Conservation (phyloP, 2,113 vertebrate species). For the Dicrurus megarhynchus region DNA sequence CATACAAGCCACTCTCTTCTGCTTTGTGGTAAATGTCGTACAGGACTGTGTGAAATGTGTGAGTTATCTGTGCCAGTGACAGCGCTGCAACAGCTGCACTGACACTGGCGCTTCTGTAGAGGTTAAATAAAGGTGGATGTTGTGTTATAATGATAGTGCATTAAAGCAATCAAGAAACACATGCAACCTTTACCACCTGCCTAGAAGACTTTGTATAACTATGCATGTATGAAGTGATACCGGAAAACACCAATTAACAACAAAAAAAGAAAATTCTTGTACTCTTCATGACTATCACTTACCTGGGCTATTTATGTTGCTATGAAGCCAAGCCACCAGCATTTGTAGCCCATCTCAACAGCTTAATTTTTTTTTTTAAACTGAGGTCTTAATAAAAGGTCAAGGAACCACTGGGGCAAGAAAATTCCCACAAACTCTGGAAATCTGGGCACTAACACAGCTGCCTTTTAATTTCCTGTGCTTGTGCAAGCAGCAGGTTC, state of each 20-base stretch:
- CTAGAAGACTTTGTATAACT: constrained; percentile 41
- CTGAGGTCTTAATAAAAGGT: constrained; percentile 23
- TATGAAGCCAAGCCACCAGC: neutral
- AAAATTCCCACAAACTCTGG: neutral
- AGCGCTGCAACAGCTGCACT: neutral
- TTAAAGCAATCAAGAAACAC: neutral
- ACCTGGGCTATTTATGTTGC: neutral
- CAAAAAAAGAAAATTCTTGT: neutral
- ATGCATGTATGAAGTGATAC: constrained; percentile 62
- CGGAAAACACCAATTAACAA: constrained; percentile 6
- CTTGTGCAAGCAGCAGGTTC: neutral
- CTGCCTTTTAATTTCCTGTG: neutral
- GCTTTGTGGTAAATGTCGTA: neutral
- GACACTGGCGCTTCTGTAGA: neutral
- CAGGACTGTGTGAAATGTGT: neutral
- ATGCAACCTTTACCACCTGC: constrained; percentile 16
- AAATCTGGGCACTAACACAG: neutral
- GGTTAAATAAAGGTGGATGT: neutral
- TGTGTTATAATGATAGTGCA: neutral
- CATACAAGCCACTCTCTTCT: neutral
- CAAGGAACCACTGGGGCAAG: neutral
- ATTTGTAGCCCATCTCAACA: neutral
- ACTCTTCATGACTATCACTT: neutral
- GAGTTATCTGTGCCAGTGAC: neutral
- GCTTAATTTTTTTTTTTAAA: neutral